Conservation (phyloP, 2,888 invertebrate genomes). For the Anarsia innoxiella region DNA sequence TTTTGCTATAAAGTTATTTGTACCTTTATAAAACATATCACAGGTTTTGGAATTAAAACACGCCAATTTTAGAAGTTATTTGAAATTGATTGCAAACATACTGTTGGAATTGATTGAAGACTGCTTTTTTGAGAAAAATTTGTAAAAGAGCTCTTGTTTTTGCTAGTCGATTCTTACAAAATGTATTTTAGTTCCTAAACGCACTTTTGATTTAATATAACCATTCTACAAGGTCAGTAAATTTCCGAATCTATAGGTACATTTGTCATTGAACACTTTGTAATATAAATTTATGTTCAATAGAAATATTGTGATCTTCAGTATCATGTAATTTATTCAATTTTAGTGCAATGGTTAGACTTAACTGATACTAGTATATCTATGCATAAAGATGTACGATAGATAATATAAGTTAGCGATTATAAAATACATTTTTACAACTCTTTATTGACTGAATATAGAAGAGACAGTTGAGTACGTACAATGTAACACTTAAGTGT, state of each 20-base stretch:
- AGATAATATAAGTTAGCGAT: constrained; percentile 55
- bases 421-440: constrained; percentile 58
- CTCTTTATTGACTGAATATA: constrained; percentile 63
- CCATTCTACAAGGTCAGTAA: constrained; percentile 26
- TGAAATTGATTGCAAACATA: constrained; percentile 23
- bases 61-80: constrained; percentile 4
- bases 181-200: constrained; percentile 43
- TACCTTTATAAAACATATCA: constrained; percentile 50
- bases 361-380: constrained; percentile 59
- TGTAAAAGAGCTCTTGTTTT: constrained; percentile 36
- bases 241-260: constrained; percentile 35
- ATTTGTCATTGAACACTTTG: constrained; percentile 19
- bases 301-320: constrained; percentile 55
- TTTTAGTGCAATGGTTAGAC: constrained; percentile 74
- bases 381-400: constrained; percentile 55
- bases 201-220: constrained; percentile 6
- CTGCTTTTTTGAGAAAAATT: constrained; percentile 49
- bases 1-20: constrained; percentile 40
- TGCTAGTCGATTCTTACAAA: constrained; percentile 35
- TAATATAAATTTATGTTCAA: constrained; percentile 34
- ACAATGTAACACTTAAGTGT: constrained; percentile 47
- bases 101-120: constrained; percentile 71
- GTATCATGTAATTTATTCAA: constrained; percentile 68
- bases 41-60: constrained; percentile 25
- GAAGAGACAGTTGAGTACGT: constrained; percentile 53